These are phyloP conservation scores for Entomyzon cyanotis DNA, from an alignment of 2,113 vertebrate species.

Conservation along the genomic window DNA sequence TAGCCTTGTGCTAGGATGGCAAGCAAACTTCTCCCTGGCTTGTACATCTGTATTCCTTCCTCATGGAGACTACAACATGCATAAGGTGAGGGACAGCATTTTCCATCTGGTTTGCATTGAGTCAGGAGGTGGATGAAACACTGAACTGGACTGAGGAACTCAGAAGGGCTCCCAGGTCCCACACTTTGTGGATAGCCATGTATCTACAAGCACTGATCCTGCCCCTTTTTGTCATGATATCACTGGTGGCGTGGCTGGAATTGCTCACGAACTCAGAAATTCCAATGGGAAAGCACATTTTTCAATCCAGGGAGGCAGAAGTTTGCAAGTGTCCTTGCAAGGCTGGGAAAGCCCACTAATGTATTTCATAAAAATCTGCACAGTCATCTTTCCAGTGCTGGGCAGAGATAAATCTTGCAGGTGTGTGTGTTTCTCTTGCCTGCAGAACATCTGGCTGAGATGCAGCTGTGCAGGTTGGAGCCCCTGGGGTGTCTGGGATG, in stretches of 20 bases:
- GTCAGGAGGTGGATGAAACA: background rate
- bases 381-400: background rate
- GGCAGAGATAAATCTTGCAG: background rate
- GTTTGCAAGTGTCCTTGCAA: background rate
- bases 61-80: background rate
- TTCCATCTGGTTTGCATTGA: background rate
- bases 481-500: background rate
- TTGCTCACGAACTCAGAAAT: background rate
- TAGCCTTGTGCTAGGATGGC: background rate
- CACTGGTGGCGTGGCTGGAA: background rate
- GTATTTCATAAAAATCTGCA: background rate
- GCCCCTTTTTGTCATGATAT: background rate
- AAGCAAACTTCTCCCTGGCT: background rate
- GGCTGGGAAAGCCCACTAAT: background rate
- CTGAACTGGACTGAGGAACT: background rate
- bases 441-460: background rate
- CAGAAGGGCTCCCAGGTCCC: background rate
- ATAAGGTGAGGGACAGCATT: background rate
- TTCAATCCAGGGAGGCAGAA: background rate
- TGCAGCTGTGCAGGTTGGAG: background rate
- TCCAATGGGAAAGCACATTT: background rate
- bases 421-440: background rate
- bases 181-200: background rate
- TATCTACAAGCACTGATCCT: background rate
- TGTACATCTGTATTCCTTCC: background rate